Conservation (phyloP, 2,888 invertebrate genomes). For the Antheraea assamensis region DNA sequence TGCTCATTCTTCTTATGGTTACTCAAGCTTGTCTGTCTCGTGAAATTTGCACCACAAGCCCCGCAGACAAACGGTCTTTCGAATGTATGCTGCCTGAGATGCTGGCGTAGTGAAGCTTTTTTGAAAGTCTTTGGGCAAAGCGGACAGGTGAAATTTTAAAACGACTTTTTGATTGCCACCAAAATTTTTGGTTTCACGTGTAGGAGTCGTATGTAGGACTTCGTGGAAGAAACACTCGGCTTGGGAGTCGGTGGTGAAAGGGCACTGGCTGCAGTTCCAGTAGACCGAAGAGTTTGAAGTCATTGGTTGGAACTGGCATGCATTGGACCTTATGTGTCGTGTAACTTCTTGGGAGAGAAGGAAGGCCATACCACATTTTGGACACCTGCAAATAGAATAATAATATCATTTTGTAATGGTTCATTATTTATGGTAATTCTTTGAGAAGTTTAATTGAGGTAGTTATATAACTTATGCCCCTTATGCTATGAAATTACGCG, state of each 20-base stretch:
- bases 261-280: slow-evolving; percentile 84
- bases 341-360: slow-evolving; percentile 88
- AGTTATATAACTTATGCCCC: too few species aligned
- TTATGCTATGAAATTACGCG: too few species aligned
- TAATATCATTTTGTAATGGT: background rate
- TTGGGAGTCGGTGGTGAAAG: slow-evolving; percentile 84
- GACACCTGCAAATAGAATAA: slow-evolving; percentile 79
- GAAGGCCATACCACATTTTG: slow-evolving; percentile 87
- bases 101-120: slow-evolving; percentile 86
- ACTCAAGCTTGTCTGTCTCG: slow-evolving; percentile 84
- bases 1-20: slow-evolving; percentile 83
- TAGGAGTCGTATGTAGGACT: slow-evolving; percentile 83
- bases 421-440: background rate
- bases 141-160: slow-evolving; percentile 84
- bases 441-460: too few species aligned
- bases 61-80: slow-evolving; percentile 87
- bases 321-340: slow-evolving; percentile 85
- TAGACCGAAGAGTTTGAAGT: slow-evolving; percentile 50
- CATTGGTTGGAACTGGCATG: slow-evolving; percentile 72
- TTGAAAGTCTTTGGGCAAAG: slow-evolving; percentile 85
- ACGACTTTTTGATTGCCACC: slow-evolving; percentile 51
- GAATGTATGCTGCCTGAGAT: slow-evolving; percentile 88
- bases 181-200: slow-evolving; percentile 45
- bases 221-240: slow-evolving; percentile 89
- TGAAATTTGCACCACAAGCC: slow-evolving; percentile 84